phyloP scores from a whole-genome alignment of 2,888 invertebrate species.

The Fragum whitleyi region DNA sequence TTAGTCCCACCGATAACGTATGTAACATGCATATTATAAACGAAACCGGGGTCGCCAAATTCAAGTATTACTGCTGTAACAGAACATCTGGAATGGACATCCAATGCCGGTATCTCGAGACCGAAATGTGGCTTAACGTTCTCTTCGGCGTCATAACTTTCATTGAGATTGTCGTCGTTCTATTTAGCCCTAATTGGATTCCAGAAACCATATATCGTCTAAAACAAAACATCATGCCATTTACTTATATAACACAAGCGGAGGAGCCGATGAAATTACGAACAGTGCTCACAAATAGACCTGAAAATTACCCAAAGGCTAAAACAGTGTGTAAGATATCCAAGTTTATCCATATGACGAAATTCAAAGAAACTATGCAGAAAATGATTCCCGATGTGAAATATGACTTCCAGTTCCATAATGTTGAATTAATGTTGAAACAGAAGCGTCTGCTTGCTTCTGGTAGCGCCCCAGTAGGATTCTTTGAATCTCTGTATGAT shows the following conservation, averaged over 20 bases:
- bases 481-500: constrained; percentile 71
- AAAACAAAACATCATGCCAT: constrained; percentile 32
- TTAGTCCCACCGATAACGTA: constrained; percentile 59
- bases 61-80: constrained; percentile 54
- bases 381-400: constrained; percentile 42
- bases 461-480: constrained; percentile 72
- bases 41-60: constrained; percentile 41
- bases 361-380: constrained; percentile 48
- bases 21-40: constrained; percentile 66
- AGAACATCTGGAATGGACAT: constrained; percentile 18
- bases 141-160: constrained; percentile 69
- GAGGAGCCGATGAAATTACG: constrained; percentile 19
- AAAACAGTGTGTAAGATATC: constrained; percentile 34
- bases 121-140: constrained; percentile 70
- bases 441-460: constrained; percentile 68
- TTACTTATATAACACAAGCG: constrained; percentile 15
- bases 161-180: constrained; percentile 74
- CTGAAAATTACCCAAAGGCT: constrained; percentile 29
- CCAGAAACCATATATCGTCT: constrained; percentile 72
- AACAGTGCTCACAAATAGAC: constrained; percentile 41
- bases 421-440: constrained; percentile 68
- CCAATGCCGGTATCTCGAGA: constrained; percentile 48
- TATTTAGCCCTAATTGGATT: constrained; percentile 76
- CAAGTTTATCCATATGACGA: constrained; percentile 43
- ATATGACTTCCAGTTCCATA: constrained; percentile 55